Conservation (phyloP, 2,888 invertebrate species). For the Chorisops tibialis region DNA sequence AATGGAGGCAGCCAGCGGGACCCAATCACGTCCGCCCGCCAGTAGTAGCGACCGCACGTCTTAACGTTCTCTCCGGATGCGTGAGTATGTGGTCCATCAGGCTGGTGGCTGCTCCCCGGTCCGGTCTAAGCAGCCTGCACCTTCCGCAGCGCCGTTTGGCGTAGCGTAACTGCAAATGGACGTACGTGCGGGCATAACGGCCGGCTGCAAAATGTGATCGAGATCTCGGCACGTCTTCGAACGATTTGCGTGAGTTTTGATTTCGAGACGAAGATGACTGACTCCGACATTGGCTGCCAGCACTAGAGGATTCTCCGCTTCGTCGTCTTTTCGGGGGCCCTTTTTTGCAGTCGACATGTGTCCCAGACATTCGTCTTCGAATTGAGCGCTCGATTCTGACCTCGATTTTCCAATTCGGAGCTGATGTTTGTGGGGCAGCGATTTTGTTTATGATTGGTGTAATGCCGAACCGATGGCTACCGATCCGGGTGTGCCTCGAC, state of each 20-base stretch:
- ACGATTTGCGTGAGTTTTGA: no score
- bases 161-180: constrained; percentile 3
- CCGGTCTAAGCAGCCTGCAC: constrained; percentile 19
- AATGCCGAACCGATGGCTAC: no score
- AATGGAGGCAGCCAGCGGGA: constrained; percentile 24
- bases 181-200: constrained; percentile 7
- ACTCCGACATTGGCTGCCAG: no score
- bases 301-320: no score
- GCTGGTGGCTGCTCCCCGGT: constrained; percentile 4
- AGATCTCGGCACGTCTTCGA: no score
- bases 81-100: constrained; percentile 8
- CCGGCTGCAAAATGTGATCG: neutral
- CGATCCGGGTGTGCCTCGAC: no score
- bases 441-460: no score
- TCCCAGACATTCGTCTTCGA: constrained; percentile 8
- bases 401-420: constrained; percentile 13
- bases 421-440: constrained; percentile 5
- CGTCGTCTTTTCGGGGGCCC: neutral
- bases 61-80: constrained; percentile 7
- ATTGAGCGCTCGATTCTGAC: neutral
- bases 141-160: neutral
- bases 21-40: constrained; percentile 32
- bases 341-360: neutral
- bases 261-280: no score
- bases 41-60: constrained; percentile 24